A percentile compares a stretch with the other conserved stretches of the same genome.
These are phyloP conservation scores for Synodontis membranacea DNA, from an alignment of 2,113 vertebrate species.

Conservation along the genomic window DNA sequence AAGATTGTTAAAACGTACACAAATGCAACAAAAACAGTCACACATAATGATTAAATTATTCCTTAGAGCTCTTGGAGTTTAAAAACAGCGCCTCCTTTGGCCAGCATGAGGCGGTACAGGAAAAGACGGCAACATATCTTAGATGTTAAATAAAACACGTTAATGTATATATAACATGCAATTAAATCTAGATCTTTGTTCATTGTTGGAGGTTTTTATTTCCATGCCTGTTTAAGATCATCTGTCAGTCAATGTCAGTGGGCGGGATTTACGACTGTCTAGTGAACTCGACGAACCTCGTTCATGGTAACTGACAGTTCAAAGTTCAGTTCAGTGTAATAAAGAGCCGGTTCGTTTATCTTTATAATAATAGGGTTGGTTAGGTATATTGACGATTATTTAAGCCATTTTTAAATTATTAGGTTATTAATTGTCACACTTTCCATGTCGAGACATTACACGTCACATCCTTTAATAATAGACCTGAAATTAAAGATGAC, in stretches of 20 bases:
- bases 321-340: background rate
- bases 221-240: background rate
- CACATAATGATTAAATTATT: background rate
- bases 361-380: background rate
- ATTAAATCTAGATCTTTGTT: background rate
- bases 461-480: background rate
- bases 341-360: background rate
- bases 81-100: conserved; percentile 56
- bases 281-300: background rate
- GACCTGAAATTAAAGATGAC: background rate
- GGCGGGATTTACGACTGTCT: background rate
- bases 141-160: background rate
- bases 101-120: conserved; percentile 60
- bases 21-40: background rate
- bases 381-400: background rate
- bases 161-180: too few species aligned
- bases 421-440: background rate
- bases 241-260: background rate
- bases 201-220: background rate
- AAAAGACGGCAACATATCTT: background rate
- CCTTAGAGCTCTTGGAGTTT: background rate
- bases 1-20: background rate
- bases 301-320: background rate
- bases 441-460: background rate
- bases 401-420: background rate